Conservation (phyloP, 2,888 invertebrate species). For the Calliopum simillimum region DNA sequence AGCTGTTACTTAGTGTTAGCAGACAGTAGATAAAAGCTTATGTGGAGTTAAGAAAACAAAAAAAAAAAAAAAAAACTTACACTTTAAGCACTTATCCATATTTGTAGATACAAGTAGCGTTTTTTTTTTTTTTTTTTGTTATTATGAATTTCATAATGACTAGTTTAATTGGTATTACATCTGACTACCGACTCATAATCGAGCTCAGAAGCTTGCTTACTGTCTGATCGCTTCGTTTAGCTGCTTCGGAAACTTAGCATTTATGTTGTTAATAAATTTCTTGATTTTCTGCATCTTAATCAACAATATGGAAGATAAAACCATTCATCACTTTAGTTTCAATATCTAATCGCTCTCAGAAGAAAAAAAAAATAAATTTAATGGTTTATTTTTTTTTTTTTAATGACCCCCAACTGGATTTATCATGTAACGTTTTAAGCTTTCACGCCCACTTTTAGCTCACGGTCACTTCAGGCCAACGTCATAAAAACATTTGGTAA, state of each 20-base stretch:
- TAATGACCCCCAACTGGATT: neutral
- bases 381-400: neutral
- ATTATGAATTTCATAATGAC: slow-evolving; percentile 21
- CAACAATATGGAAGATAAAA: too few relatives aligned
- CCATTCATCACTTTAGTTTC: too few relatives aligned
- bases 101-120: neutral
- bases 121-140: neutral
- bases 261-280: too few relatives aligned
- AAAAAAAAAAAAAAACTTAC: neutral
- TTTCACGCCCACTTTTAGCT: slow-evolving; percentile 8
- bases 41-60: slow-evolving; percentile 20
- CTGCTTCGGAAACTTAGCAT: too few relatives aligned
- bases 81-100: neutral
- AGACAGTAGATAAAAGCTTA: neutral
- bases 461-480: slow-evolving; percentile 18
- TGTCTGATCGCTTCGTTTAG: too few relatives aligned
- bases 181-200: neutral
- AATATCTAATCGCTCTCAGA: too few relatives aligned
- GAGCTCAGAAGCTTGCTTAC: too few relatives aligned
- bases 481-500: neutral
- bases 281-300: too few relatives aligned
- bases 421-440: neutral
- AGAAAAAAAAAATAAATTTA: too few relatives aligned
- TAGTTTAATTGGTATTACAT: neutral
- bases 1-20: slow-evolving; percentile 5